These are phyloP conservation scores for Chaetura pelagica DNA, from an alignment of 2,113 vertebrate species.

Conservation along the genomic window DNA sequence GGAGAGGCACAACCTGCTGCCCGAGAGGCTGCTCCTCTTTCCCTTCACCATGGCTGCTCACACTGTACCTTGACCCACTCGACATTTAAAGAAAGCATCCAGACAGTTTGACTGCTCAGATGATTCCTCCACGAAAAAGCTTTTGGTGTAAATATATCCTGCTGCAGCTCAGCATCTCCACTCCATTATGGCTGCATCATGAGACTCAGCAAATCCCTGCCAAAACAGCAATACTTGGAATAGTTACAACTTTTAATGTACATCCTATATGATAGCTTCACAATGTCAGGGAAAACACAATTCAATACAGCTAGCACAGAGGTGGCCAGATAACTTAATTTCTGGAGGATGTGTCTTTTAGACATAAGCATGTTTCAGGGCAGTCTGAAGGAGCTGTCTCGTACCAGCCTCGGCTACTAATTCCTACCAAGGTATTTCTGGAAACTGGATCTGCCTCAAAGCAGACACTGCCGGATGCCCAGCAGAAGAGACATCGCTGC, in stretches of 20 bases:
- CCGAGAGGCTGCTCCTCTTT: neutral
- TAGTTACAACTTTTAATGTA: slow-evolving; percentile 45
- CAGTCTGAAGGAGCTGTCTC: neutral
- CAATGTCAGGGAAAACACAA: slow-evolving; percentile 11
- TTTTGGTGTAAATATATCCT: slow-evolving; percentile 34
- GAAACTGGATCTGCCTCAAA: neutral
- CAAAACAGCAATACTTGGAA: slow-evolving; percentile 46
- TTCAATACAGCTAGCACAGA: neutral
- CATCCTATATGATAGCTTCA: neutral
- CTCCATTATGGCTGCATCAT: slow-evolving; percentile 16
- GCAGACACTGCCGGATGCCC: neutral
- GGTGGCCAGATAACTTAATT: neutral
- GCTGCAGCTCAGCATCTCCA: slow-evolving; percentile 53
- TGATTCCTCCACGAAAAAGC: neutral
- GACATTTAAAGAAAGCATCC: neutral
- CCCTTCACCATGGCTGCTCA: neutral
- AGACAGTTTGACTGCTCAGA: neutral
- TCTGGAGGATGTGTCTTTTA: neutral
- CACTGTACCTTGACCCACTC: neutral
- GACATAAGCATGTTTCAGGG: neutral
- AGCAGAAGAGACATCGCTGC: neutral
- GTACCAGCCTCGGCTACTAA: neutral
- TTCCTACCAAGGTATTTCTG: neutral
- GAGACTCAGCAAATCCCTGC: slow-evolving; percentile 45
- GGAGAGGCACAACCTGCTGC: neutral